Base-by-base conservation (phyloP, 53 echinoderm and acorn worm genomes). In the Paracentrotus lividus region DNA sequence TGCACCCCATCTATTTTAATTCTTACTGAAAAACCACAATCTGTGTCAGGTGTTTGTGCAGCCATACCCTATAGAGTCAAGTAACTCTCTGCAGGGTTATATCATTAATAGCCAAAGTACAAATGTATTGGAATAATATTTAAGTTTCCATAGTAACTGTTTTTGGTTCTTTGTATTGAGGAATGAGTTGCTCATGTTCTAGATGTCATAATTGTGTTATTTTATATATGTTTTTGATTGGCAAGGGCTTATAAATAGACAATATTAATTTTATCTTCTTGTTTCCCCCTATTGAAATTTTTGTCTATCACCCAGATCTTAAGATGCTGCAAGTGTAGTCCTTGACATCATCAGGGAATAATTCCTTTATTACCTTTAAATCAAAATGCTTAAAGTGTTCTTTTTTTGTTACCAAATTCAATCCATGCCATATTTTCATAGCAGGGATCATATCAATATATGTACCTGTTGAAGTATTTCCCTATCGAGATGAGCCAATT, bases 11-110 rank as follows among this genome's bases (percentile, higher is more conserved):
- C 18, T 38, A 72, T 20, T 21, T 5, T n/a, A 26, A 47, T 45
- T 81, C 47, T 81, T 2, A 81, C n/a, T 2, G 44, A 81, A 81
- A 78, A 81, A 47, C 27, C 81, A 81, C 81, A 49, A 42, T 3
- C 42, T 76, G 36, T 18, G 18, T 36, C 6, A n/a, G n/a, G n/a
- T 47, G 44, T 78, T 24, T 45, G 42, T 81, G 81, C 8, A 42
- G 42, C 12, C 16, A 47, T 36, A 42, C 36, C 76, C 36, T 26
- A 9, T 40, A 40, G 40, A 40, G n/a, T n/a, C n/a, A 20, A 72
- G 72, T 18, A 72, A 40, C 72, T 38, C 72, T 72, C 40, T 72
- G 72, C 18, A 7, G 72, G 72, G 4, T 18, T 72, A 4, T n/a
- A n/a, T n/a, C n/a, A n/a, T 36, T 29, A 31, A 64, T 64, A 64